phyloP scores from a whole-genome alignment of 2,113 vertebrate species.

The Carettochelys insculpta region DNA sequence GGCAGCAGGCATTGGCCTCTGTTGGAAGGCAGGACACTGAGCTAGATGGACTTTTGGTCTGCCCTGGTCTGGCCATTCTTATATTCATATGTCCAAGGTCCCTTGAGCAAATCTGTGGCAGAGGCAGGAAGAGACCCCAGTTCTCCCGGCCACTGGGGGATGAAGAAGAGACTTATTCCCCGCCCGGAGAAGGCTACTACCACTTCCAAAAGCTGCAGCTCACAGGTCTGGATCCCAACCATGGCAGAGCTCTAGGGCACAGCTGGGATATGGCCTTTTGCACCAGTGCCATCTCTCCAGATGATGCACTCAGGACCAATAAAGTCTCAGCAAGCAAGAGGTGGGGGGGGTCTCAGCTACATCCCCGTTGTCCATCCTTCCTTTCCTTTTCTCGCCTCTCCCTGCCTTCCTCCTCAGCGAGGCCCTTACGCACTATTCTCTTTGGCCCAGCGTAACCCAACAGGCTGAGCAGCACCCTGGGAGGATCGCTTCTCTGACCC shows the following conservation, averaged over 20 bases:
- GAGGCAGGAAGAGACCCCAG: background rate
- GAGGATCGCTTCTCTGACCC: too few species aligned
- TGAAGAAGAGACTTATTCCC: background rate
- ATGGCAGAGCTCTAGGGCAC: background rate
- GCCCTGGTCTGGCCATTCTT: too few species aligned
- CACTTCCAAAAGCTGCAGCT: background rate
- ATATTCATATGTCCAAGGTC: too few species aligned
- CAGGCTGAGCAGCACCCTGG: background rate
- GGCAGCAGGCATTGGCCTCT: too few species aligned
- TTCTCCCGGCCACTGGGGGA: background rate
- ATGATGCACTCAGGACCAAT: background rate
- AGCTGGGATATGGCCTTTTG: background rate
- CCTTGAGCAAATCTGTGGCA: accelerated
- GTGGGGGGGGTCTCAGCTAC: background rate
- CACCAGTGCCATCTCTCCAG: background rate
- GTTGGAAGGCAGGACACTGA: too few species aligned
- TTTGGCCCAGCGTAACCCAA: background rate
- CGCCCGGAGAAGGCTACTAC: background rate
- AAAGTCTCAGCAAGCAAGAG: background rate
- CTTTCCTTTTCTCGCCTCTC: background rate
- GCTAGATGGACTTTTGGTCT: too few species aligned
- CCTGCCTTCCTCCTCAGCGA: background rate
- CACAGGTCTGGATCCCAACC: background rate
- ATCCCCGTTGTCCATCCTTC: too few species aligned
- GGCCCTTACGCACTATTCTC: background rate